A percentile compares a stretch with the other conserved stretches of the same genome.
Evolutionary conservation across 2,797 vertebrate genomes (phyloP).

Genomic region (Chelon labrosus): DNA sequence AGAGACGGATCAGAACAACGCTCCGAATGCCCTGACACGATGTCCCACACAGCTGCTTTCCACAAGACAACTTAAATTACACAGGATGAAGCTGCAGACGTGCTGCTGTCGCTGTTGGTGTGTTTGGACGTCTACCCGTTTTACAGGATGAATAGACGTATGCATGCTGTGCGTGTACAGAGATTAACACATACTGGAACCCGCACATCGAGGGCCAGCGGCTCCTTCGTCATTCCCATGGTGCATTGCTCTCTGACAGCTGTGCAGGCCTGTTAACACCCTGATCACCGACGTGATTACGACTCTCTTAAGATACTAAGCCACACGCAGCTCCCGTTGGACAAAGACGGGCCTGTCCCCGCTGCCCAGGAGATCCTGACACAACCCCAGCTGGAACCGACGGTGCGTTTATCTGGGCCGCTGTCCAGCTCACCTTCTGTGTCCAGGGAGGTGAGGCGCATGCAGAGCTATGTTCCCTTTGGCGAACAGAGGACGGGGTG

Average conservation of each 20-base stretch:
- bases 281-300: constrained; percentile 74
- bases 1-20: constrained; percentile 12
- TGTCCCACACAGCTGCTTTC: constrained; percentile 39
- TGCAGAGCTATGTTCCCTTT: constrained; percentile 56
- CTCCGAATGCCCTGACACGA: constrained; percentile 11
- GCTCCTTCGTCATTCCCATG: constrained; percentile 68
- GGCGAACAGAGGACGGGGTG: constrained; percentile 51
- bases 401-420: constrained; percentile 74
- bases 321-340: constrained; percentile 74
- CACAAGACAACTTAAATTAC: constrained; percentile 38
- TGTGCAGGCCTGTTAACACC: constrained; percentile 75
- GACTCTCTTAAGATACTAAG: constrained; percentile 80
- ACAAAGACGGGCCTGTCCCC: constrained; percentile 79
- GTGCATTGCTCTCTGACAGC: constrained; percentile 75
- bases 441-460: constrained; percentile 65
- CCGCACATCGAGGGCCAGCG: constrained; percentile 31
- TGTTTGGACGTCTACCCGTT: constrained; percentile 57
- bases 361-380: constrained; percentile 69
- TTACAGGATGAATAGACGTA: constrained; percentile 44
- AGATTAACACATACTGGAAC: constrained; percentile 56
- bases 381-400: constrained; percentile 74
- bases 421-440: constrained; percentile 78
- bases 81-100: constrained; percentile 40
- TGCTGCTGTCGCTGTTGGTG: constrained; percentile 43
- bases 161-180: constrained; percentile 43